Conservation (phyloP, 2,888 invertebrate genomes). For the Endomychus coccineus region DNA sequence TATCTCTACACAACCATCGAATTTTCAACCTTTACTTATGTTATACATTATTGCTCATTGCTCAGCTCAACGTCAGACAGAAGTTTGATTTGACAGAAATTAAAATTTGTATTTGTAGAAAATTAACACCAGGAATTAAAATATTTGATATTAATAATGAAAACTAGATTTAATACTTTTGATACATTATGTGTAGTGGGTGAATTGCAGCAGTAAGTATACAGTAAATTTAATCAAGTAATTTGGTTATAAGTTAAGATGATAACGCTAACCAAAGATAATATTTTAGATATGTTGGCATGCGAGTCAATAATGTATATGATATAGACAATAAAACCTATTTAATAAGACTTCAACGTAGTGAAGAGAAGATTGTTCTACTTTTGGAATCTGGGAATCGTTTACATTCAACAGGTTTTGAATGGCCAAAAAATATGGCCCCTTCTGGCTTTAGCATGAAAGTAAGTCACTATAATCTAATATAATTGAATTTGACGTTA, state of each 20-base stretch:
- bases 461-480: conserved; percentile 42
- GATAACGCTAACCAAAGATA: neutral
- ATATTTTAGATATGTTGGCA: conserved; percentile 66
- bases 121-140: too few relatives aligned
- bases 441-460: conserved; percentile 99
- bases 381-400: conserved; percentile 91
- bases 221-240: neutral
- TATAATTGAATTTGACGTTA: neutral
- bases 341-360: conserved; percentile 76
- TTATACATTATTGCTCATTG: too few relatives aligned
- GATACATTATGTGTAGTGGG: conserved; percentile 85
- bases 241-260: conserved; percentile 1
- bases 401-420: conserved; percentile 90
- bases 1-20: too few relatives aligned
- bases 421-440: conserved; percentile 96
- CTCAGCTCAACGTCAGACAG: too few relatives aligned
- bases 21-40: too few relatives aligned
- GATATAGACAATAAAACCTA: conserved; percentile 97
- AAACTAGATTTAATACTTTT: conserved; percentile 85
- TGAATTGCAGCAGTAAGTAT: conserved; percentile 72
- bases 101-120: too few relatives aligned
- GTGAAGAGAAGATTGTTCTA: conserved; percentile 80
- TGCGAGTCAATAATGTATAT: conserved; percentile 95
- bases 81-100: too few relatives aligned
- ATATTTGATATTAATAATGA: too few relatives aligned